A percentile compares a stretch with the other conserved stretches of the same genome.
Conservation (phyloP, 2,888 invertebrate species). For the Parochlus steinenii region DNA sequence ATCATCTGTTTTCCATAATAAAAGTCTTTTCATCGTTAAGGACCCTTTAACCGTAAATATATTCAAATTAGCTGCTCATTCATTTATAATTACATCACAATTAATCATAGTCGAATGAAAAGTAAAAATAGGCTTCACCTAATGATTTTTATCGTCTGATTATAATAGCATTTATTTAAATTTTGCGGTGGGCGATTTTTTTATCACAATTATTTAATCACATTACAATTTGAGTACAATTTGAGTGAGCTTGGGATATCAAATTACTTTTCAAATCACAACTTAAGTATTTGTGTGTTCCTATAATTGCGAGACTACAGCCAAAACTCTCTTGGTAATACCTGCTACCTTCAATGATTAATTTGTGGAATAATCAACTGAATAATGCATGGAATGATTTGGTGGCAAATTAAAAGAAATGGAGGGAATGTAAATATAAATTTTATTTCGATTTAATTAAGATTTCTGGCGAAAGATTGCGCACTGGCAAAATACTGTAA, state of each 20-base stretch:
- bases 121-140: too few relatives aligned
- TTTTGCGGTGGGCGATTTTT: too few relatives aligned
- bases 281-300: not conserved
- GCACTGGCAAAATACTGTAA: slow-evolving; percentile 7
- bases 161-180: slow-evolving; percentile 8
- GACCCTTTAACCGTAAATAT: too few relatives aligned
- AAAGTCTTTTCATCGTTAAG: too few relatives aligned
- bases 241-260: slow-evolving; percentile 2
- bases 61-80: too few relatives aligned
- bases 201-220: not conserved
- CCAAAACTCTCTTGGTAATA: too few relatives aligned
- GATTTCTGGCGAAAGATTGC: too few relatives aligned
- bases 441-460: too few relatives aligned
- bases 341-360: too few relatives aligned
- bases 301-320: too few relatives aligned
- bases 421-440: not conserved
- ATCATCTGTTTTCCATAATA: too few relatives aligned
- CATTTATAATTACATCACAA: slow-evolving; percentile 5
- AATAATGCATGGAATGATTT: not conserved
- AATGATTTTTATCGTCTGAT: too few relatives aligned
- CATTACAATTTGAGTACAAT: not conserved
- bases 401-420: not conserved
- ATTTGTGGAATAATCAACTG: not conserved
- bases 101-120: slow-evolving; percentile 9
- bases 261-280: not conserved